Conservation (phyloP, 2,797 vertebrate genomes). For the Potorous gilbertii region DNA sequence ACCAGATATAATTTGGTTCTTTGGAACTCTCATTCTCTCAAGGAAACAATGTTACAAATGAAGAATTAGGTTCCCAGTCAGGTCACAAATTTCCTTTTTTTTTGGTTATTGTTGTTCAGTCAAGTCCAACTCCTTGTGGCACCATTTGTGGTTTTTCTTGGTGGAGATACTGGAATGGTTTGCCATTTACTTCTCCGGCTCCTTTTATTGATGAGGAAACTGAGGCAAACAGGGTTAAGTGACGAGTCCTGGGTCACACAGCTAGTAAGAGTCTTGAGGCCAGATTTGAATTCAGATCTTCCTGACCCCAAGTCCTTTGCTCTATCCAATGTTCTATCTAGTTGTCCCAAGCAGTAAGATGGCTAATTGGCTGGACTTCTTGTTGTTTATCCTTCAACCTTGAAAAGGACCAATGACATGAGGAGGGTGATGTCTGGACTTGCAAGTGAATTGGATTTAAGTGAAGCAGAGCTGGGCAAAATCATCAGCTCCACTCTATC, state of each 20-base stretch:
- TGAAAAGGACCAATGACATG: too few relatives aligned
- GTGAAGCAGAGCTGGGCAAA: not conserved
- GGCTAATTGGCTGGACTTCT: not conserved
- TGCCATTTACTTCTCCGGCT: not conserved
- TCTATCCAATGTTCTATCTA: not conserved
- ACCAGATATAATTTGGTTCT: not conserved
- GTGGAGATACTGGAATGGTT: not conserved
- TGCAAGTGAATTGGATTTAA: not conserved
- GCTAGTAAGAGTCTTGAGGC: not conserved
- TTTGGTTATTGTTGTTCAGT: not conserved
- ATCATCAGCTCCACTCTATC: not conserved
- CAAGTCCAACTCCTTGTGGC: not conserved
- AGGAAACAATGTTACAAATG: not conserved
- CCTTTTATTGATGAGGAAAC: not conserved
- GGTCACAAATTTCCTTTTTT: not conserved
- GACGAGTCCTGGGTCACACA: not conserved
- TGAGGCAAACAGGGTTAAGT: not conserved
- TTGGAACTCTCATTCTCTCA: not conserved
- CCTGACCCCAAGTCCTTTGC: not conserved
- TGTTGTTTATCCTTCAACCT: too few relatives aligned
- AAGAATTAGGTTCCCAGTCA: not conserved
- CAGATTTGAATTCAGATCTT: too few relatives aligned
- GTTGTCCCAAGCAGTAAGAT: not conserved
- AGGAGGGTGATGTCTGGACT: too few relatives aligned
- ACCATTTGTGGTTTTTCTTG: not conserved